Evolutionary conservation across 2,113 vertebrate genomes (phyloP).

Genomic region (Bos taurus): ARS-UCD2.0 NC_037357.1:8527001-8527500

Average conservation of each 20-base stretch:
- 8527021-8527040: background rate
- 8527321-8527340: conserved; percentile 47
- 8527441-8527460: conserved; percentile 26
- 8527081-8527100: background rate
- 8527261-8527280: conserved; percentile 49
- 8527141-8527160: conserved; percentile 44
- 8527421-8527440: conserved; percentile 30
- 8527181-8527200: conserved; percentile 29
- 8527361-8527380: conserved; percentile 27
- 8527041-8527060: background rate
- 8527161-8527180: conserved; percentile 29
- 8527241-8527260: conserved; percentile 62
- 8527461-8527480: conserved; percentile 1
- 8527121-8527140: conserved; percentile 47
- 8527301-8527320: conserved; percentile 38
- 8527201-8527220: conserved; percentile 56
- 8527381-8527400: conserved; percentile 35
- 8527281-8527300: conserved; percentile 55
- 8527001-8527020: background rate
- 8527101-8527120: conserved; percentile 27
- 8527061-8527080: background rate
- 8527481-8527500: conserved; percentile 39
- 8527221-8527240: conserved; percentile 54
- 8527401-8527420: conserved; percentile 19
- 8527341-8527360: conserved; percentile 42